These are phyloP conservation scores for Sialia sialis DNA, from an alignment of 2,113 vertebrate species.

Conservation along the genomic window DNA sequence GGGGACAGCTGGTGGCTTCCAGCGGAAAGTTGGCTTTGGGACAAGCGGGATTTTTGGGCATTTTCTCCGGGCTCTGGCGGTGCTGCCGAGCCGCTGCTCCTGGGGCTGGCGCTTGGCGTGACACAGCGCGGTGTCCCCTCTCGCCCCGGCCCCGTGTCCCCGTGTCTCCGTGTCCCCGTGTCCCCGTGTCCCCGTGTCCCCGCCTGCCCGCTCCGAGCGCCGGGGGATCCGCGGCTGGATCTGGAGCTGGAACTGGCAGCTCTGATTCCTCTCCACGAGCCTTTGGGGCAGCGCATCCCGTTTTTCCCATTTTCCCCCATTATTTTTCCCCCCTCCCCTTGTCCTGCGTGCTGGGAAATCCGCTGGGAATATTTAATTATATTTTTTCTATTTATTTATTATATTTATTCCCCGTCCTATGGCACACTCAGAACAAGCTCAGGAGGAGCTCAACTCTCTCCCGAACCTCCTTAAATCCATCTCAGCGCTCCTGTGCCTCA, in stretches of 20 bases:
- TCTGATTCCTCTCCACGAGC: neutral
- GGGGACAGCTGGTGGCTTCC: neutral
- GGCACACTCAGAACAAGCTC: accelerated
- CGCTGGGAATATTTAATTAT: no score
- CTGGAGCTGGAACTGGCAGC: neutral
- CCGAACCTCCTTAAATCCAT: neutral
- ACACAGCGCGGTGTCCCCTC: neutral
- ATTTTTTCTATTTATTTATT: no score
- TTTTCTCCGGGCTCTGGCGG: neutral
- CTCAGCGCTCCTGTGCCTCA: neutral
- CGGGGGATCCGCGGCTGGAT: neutral
- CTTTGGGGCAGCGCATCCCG: neutral
- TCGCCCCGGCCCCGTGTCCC: neutral
- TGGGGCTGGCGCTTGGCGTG: neutral
- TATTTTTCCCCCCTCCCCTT: accelerated
- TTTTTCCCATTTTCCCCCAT: neutral
- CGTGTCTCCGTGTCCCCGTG: no score
- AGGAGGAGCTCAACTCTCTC: neutral
- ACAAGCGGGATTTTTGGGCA: neutral
- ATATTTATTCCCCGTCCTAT: accelerated
- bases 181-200: neutral
- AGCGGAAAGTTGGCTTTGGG: neutral
- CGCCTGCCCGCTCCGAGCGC: neutral
- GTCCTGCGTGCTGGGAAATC: accelerated
- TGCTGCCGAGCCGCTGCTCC: neutral